phyloP scores from a whole-genome alignment of 2,113 vertebrate genomes.

The Fregata magnificens region DNA sequence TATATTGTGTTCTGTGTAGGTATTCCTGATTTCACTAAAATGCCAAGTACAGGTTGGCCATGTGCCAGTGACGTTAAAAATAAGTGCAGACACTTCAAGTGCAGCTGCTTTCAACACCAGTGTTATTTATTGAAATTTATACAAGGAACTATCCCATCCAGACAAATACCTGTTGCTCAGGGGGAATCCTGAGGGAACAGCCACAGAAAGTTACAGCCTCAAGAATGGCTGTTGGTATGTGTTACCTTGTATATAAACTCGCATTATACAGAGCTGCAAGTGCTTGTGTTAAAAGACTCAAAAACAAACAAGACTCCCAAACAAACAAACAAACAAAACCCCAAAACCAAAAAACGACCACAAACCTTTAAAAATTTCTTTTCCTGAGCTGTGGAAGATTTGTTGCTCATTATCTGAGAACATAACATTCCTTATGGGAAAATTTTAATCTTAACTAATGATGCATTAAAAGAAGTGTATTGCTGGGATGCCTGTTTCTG shows the following conservation, averaged over 20 bases:
- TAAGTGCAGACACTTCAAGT: background rate
- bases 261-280: background rate
- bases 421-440: background rate
- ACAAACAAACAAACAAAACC: background rate
- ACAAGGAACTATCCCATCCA: background rate
- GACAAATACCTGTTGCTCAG: background rate
- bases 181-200: background rate
- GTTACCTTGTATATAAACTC: background rate
- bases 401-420: background rate
- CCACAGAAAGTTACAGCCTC: background rate
- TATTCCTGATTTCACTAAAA: background rate
- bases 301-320: background rate
- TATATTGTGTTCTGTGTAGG: background rate
- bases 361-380: background rate
- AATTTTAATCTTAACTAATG: background rate
- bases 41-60: background rate
- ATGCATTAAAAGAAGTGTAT: background rate
- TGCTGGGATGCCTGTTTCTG: background rate
- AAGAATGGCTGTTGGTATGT: background rate
- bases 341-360: background rate
- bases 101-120: background rate
- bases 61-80: rapidly evolving
- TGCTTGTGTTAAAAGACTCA: background rate
- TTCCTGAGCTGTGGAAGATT: background rate
- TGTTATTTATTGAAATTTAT: background rate